Base-by-base conservation (phyloP, 2,888 invertebrate genomes). In the Notodonta dromedarius region DNA sequence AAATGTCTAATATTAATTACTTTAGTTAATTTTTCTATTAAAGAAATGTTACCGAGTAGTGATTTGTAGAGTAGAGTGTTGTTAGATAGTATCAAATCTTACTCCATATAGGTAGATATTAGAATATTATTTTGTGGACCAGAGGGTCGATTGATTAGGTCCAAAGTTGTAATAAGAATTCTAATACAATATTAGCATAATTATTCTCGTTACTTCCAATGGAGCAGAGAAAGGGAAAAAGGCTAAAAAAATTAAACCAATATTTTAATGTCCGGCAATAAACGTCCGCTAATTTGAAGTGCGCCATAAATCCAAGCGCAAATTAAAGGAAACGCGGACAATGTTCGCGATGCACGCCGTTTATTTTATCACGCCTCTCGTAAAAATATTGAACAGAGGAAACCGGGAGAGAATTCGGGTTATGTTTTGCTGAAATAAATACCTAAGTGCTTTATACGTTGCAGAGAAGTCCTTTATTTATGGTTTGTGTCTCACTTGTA, bases 271-370 rank as follows among this genome's bases (percentile, higher is more conserved):
- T 62, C 59, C 61, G 62, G 73, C 70, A 78, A 80, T 79, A 83
- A 79, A 77, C 60, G 65, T 60, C 66, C 66, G 66, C 71, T 74
- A 73, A 80, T 82, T 74, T 76, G 63, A 75, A 68, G n/a, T 71
- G 59, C 16, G 66, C 69, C 63, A 77, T 84, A 83, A 85, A 85
- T 85, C 74, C 77, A 74, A 73, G 67, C 63, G 67, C 70, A 73
- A 81, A 80, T 78, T 77, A 78, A 80, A 79, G 70, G 73, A 82
- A 67, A 69, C 71, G 68, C 62, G 73, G 73, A 71, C 73, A 77
- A 67, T 76, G 67, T 76, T 73, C 67, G 67, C 64, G 63, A 62
- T 56, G 59, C 56, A 13, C 55, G 52, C 60, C 74, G 66, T 77
- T 72, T 77, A 65, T 71, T 77, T 72, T 66, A 66, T 55, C 48